Evolutionary conservation across 2,113 vertebrate genomes (phyloP), one percentile per base, ranked within the genome.

Genomic region (Halichoeres trimaculatus): DNA sequence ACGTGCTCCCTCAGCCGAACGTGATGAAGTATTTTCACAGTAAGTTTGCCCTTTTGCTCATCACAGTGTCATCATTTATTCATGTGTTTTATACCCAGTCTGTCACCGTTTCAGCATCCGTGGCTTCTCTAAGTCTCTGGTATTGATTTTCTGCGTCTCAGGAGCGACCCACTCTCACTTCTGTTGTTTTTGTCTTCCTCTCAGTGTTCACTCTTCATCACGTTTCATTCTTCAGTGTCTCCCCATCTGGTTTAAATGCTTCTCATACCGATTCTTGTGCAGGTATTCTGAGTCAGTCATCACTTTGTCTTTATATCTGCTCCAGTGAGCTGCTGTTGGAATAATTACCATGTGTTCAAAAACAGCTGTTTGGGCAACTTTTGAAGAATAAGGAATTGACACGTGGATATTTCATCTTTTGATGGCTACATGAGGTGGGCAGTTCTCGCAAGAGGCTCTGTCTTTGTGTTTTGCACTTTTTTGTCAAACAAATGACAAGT

Each of bases 251-350:
- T 57, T 6, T 5, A 2, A 10, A 71, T 40, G 20, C 20, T 38
- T 52, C 1, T 12, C 23, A 20, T 52, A 22, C 23, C 14, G 10
- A 5, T 36, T n/a, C n/a, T 30, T 22, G 40, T 45, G 14, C 16
- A 45, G 43, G 10, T 35, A 36, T 80, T 61, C 13, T 19, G 19
- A 69, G 35, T 36, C 36, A 57, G 62, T 55, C 47, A 64, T 76
- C 58, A 57, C 43, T 34, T 57, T 19, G 9, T 19, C 36, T 22
- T 61, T 23, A 78, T 71, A 57, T 72, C 71, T 76, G 60, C 65
- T 71, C 26, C 16, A 23, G 52, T 63, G 62, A 64, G 45, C 53
- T 53, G 34, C 24, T 43, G 68, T 59, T 52, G 7, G 43, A 53
- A 70, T 70, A 57, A 43, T 63, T 48, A 52, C 35, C 43, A 40